Evolutionary conservation across 2,888 invertebrate species (phyloP).

Genomic region (Gandaritis pyraliata): DNA sequence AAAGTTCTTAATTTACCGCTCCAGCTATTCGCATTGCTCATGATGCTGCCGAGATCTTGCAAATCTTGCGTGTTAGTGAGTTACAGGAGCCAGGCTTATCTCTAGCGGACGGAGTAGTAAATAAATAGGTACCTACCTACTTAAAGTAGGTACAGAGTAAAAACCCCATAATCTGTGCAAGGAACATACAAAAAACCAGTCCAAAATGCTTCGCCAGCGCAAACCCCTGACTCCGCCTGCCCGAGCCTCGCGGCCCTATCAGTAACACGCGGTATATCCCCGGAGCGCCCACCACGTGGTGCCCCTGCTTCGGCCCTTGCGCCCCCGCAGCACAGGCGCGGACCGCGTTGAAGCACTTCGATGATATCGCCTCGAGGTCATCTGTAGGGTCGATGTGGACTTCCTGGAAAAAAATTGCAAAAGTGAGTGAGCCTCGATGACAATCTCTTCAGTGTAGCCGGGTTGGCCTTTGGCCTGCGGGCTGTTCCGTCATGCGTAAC

Average conservation of each 20-base stretch:
- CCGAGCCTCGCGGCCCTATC: conserved; percentile 85
- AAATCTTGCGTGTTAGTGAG: no score
- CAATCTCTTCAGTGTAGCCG: no score
- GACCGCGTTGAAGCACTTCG: conserved; percentile 69
- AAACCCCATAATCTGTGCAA: background rate
- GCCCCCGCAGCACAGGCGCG: conserved; percentile 63
- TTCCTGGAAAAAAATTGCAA: conserved; percentile 51
- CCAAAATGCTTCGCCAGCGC: conserved; percentile 80
- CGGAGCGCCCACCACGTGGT: conserved; percentile 73
- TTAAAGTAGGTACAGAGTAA: no score
- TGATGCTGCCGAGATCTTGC: no score
- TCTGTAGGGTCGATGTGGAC: conserved; percentile 60
- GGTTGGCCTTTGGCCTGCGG: no score
- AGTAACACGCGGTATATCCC: conserved; percentile 84
- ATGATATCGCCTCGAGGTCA: conserved; percentile 49
- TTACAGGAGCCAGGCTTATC: no score
- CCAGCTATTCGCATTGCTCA: no score
- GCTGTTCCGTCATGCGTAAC: no score
- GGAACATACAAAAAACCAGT: conserved; percentile 71
- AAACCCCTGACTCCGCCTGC: conserved; percentile 81
- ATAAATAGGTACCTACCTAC: no score
- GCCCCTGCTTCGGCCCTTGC: conserved; percentile 62
- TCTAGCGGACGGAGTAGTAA: no score
- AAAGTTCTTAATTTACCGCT: no score
- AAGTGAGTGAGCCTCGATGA: no score